phyloP scores from a whole-genome alignment of 2,888 invertebrate species.

The Creontiades dilutus region DNA sequence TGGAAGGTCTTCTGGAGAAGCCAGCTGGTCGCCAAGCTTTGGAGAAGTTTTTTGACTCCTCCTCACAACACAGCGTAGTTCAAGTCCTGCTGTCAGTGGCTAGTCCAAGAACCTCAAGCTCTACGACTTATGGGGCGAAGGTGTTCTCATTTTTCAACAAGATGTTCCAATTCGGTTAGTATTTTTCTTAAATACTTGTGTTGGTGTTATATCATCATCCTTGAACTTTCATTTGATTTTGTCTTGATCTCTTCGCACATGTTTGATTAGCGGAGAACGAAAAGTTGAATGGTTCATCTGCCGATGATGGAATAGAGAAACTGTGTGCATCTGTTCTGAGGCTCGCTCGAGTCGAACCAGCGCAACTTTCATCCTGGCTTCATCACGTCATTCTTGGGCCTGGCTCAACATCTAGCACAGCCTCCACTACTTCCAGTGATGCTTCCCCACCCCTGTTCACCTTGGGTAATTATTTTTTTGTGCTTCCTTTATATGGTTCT shows the following conservation, averaged over 20 bases:
- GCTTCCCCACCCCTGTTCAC: slow-evolving; percentile 73
- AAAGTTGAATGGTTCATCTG: slow-evolving; percentile 78
- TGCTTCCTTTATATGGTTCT: background rate
- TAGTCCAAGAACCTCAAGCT: slow-evolving; percentile 84
- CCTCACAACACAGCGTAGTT: slow-evolving; percentile 85
- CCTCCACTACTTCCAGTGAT: slow-evolving; percentile 64
- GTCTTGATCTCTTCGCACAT: background rate
- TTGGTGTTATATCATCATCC: no score
- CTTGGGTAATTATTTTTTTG: slow-evolving; percentile 54
- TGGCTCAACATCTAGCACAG: slow-evolving; percentile 73
- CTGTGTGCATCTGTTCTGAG: slow-evolving; percentile 85
- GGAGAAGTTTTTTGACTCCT: slow-evolving; percentile 86
- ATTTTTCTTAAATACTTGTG: background rate
- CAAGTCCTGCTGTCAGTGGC: slow-evolving; percentile 90
- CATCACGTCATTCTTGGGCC: slow-evolving; percentile 84
- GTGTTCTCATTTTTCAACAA: slow-evolving; percentile 90
- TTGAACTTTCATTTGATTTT: no score
- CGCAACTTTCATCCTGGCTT: slow-evolving; percentile 84
- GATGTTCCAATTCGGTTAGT: slow-evolving; percentile 81
- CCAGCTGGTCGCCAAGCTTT: slow-evolving; percentile 89
- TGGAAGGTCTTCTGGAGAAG: slow-evolving; percentile 92
- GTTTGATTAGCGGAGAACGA: slow-evolving; percentile 80
- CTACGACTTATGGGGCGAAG: slow-evolving; percentile 84
- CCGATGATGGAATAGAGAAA: slow-evolving; percentile 83
- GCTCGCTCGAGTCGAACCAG: slow-evolving; percentile 83